Base-by-base conservation (phyloP, 2,888 invertebrate genomes). In the Eledona agricola region DNA sequence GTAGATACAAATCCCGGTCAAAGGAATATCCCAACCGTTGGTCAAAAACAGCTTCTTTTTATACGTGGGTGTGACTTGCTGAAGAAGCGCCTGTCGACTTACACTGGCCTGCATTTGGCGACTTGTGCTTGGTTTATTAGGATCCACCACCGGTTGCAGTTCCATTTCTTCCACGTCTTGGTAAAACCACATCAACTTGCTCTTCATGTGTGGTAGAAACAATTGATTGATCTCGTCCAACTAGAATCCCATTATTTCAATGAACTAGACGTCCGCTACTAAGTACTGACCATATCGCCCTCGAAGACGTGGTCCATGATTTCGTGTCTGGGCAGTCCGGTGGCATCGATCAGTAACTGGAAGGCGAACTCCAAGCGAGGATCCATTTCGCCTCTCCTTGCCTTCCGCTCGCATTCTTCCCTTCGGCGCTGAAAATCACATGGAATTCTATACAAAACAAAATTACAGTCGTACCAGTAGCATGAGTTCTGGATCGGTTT, bases 341-440 rank as follows among this genome's bases (percentile, higher is more conserved):
- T 92, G 38, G 88, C 90, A 67, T 93, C 92, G 72, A 92, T 89
- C 60, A 93, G 81, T 35, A 93, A 82, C 72, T 93, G 93, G 78
- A 93, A 93, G 51, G 91, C 88, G 78, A 92, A 93, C 79, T 93
- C 93, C 81, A 93, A 77, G 55, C 93, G 83, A 69, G 93, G 92
- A 78, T 93, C 93, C 89, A 93, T 93, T 76, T 93, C 93, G 79
- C 93, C 93, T 50, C 93, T 81, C 47, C 93, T 82, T 6, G 92
- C 92, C 72, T 92, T 92, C 65, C 92, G 83, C 80, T 93, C 92
- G 86, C 92, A 92, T 90, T 93, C 92, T 85, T 93, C 92, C 55
- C 92, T 82, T 55, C 92, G 81, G 60, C 85, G 81, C 87, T 87
- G 74, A 6, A 69, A 70, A 22, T 40, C 17, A 17, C 4, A 13